These are phyloP conservation scores for Phasianus colchicus DNA, from an alignment of 2,113 vertebrate species.

Conservation along the genomic window DNA sequence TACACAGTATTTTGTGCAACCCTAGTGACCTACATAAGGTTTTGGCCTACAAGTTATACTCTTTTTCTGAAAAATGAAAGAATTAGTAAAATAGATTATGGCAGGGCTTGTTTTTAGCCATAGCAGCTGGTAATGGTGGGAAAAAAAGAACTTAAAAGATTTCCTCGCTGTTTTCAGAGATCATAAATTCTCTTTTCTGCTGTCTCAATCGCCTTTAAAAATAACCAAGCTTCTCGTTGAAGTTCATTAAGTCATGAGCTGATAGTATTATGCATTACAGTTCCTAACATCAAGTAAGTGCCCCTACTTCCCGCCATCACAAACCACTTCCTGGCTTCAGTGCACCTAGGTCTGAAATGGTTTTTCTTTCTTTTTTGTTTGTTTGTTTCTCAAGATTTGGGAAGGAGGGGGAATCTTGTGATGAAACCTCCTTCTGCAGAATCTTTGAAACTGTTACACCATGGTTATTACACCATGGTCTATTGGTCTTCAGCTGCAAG, in stretches of 20 bases:
- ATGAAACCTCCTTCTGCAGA: conserved; percentile 1
- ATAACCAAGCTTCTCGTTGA: background rate
- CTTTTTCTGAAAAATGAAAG: conserved; percentile 6
- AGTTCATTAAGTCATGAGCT: background rate
- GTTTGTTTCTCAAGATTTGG: conserved; percentile 10
- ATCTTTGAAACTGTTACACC: background rate
- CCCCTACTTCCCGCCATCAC: background rate
- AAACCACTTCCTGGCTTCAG: conserved; percentile 33
- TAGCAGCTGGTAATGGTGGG: background rate
- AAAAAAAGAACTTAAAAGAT: background rate
- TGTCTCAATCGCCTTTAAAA: background rate
- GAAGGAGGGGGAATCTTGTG: background rate
- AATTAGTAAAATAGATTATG: conserved; percentile 17
- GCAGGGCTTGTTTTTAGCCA: conserved; percentile 19
- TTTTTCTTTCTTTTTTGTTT: background rate
- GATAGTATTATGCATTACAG: background rate
- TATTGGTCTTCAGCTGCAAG: background rate
- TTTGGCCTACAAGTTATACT: background rate
- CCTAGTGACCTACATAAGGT: conserved; percentile 29
- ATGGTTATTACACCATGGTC: background rate
- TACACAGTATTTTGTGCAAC: conserved; percentile 37
- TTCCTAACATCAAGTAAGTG: background rate
- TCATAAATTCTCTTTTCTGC: background rate
- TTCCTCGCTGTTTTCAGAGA: background rate
- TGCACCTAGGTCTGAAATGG: conserved; percentile 27